Evolutionary conservation across 2,888 invertebrate species (phyloP).

Genomic region (Acrocera orbiculus): DNA sequence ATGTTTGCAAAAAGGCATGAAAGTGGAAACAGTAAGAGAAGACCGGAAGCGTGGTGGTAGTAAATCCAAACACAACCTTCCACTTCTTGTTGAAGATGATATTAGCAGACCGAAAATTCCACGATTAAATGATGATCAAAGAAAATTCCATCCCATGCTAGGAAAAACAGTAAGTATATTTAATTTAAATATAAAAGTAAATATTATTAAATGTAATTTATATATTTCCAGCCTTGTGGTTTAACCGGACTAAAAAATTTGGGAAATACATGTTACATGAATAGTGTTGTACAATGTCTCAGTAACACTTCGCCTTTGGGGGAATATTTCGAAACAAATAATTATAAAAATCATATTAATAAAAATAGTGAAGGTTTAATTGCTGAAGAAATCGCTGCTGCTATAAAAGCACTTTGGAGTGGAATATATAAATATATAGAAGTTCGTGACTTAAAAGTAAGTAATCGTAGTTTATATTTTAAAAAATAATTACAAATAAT

Average conservation of each 20-base stretch:
- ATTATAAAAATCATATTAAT: constrained; percentile 44
- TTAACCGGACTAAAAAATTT: constrained; percentile 79
- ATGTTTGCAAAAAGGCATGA: constrained; percentile 92
- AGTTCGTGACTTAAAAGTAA: constrained; percentile 59
- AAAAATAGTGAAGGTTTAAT: constrained; percentile 50
- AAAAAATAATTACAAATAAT: too few species aligned
- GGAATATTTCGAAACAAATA: constrained; percentile 56
- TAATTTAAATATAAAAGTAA: too few species aligned
- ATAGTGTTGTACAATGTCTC: constrained; percentile 82
- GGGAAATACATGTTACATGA: constrained; percentile 96
- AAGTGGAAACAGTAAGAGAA: constrained; percentile 88
- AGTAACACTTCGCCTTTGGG: constrained; percentile 64
- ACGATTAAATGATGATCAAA: too few species aligned
- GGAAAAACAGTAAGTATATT: too few species aligned
- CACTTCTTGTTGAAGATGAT: too few species aligned
- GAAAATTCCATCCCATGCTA: too few species aligned
- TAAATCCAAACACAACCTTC: too few species aligned
- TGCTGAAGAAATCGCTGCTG: constrained; percentile 64
- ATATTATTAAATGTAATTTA: too few species aligned
- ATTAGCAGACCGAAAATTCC: too few species aligned
- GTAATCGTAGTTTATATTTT: too few species aligned
- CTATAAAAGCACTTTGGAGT: constrained; percentile 66
- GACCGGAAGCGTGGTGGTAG: constrained; percentile 90
- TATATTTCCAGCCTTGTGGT: too few species aligned
- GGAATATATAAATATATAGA: constrained; percentile 66